phyloP scores from a whole-genome alignment of 1,140 invertebrate species.

The Archegozetes longisetosus region DNA sequence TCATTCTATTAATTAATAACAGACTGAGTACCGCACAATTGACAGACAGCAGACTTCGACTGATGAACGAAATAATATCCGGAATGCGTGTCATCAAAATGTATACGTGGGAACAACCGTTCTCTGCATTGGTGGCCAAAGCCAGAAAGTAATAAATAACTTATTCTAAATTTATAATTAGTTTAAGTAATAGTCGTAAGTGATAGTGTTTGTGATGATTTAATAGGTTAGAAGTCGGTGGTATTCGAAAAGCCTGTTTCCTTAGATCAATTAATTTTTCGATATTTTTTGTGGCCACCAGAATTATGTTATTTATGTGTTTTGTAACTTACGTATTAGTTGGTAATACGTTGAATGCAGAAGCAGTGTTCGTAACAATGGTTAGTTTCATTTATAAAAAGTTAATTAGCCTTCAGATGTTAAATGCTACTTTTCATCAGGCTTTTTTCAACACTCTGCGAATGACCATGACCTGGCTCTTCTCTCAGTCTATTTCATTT shows the following conservation, averaged over 20 bases:
- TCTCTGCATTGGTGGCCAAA: constrained; percentile 43
- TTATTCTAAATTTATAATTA: background rate
- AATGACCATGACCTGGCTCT: constrained; percentile 45
- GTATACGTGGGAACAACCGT: constrained; percentile 66
- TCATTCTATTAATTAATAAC: background rate
- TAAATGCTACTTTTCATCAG: too few species aligned
- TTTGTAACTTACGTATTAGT: constrained; percentile 47
- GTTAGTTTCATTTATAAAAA: too few species aligned
- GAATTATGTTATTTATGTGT: constrained; percentile 52
- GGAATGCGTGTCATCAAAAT: constrained; percentile 65
- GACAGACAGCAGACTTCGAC: constrained; percentile 5
- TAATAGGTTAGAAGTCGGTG: constrained; percentile 42
- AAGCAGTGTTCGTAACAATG: constrained; percentile 57
- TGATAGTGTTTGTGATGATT: too few species aligned
- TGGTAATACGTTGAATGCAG: constrained; percentile 44
- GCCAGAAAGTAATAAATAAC: constrained; percentile 30
- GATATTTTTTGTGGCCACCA: constrained; percentile 35
- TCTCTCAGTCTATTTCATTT: constrained; percentile 49
- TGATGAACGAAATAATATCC: constrained; percentile 72
- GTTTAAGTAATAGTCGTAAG: too few species aligned
- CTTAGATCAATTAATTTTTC: constrained; percentile 46
- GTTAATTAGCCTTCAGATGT: too few species aligned
- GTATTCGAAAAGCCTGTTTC: constrained; percentile 46
- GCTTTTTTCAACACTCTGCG: constrained; percentile 51
- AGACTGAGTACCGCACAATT: constrained; percentile 4